Conservation (phyloP, 2,113 vertebrate species). For the Gopherus evgoodei region DNA sequence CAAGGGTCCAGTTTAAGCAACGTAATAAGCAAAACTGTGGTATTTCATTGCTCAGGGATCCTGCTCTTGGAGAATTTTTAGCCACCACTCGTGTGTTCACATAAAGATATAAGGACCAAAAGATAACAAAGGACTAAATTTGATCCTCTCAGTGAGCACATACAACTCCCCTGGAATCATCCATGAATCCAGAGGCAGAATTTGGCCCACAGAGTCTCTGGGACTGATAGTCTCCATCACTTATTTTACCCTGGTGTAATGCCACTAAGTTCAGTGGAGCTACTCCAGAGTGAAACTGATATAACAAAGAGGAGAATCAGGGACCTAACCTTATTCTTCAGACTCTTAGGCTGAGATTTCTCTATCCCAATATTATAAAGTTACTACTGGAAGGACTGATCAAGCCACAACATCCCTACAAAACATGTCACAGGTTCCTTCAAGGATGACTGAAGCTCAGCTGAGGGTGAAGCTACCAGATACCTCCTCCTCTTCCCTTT, state of each 20-base stretch:
- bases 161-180: background rate
- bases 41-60: background rate
- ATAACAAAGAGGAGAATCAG: background rate
- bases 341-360: background rate
- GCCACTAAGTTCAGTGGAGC: background rate
- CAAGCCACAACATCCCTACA: background rate
- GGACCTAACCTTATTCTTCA: background rate
- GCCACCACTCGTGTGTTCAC: background rate
- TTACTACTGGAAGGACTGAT: background rate
- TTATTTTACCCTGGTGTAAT: background rate
- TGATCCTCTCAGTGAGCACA: background rate
- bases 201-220: background rate
- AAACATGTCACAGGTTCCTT: background rate
- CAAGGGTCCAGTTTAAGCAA: background rate
- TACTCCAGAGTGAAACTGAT: background rate
- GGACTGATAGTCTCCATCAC: background rate
- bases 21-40: background rate
- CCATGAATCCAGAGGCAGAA: background rate
- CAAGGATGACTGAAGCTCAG: background rate
- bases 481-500: background rate
- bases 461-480: background rate
- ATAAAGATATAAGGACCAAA: background rate
- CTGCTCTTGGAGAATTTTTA: background rate
- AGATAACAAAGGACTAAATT: background rate
- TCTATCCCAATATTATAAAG: background rate